Conservation (phyloP, 2,113 vertebrate genomes). For the Nibea coibor region DNA sequence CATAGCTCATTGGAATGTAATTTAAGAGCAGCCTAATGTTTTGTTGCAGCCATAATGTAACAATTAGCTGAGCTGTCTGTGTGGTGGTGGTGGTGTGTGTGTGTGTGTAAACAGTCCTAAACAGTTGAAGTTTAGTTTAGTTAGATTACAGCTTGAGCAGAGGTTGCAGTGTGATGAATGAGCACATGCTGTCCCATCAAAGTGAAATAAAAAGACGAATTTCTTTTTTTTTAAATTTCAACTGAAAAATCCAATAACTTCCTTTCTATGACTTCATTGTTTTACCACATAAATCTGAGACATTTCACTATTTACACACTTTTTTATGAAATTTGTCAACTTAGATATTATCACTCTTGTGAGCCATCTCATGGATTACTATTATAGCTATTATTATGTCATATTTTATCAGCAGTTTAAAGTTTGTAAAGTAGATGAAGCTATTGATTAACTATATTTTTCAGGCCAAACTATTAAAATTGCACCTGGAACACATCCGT, state of each 20-base stretch:
- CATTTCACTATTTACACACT: not conserved
- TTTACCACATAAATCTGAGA: not conserved
- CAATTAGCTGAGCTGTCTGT: slow-evolving; percentile 72
- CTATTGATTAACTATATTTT: no score
- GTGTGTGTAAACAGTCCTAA: slow-evolving; percentile 40
- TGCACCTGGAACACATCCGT: not conserved
- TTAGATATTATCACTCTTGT: not conserved
- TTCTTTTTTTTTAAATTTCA: not conserved
- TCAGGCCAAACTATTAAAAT: not conserved
- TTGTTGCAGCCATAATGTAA: slow-evolving; percentile 77
- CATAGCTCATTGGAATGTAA: slow-evolving; percentile 73
- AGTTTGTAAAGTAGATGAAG: not conserved
- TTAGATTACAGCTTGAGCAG: not conserved
- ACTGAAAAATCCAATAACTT: not conserved
- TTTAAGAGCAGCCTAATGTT: slow-evolving; percentile 79
- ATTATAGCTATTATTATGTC: no score
- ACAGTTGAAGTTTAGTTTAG: slow-evolving; percentile 11
- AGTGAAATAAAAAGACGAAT: not conserved
- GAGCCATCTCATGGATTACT: not conserved
- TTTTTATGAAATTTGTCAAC: not conserved
- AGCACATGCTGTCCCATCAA: not conserved
- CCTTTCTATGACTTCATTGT: not conserved
- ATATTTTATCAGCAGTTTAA: not conserved
- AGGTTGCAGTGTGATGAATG: not conserved
- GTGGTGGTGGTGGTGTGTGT: slow-evolving; percentile 43